Evolutionary conservation across 2,797 vertebrate species (phyloP).

Genomic region (Pseudocheirus occidentalis): DNA sequence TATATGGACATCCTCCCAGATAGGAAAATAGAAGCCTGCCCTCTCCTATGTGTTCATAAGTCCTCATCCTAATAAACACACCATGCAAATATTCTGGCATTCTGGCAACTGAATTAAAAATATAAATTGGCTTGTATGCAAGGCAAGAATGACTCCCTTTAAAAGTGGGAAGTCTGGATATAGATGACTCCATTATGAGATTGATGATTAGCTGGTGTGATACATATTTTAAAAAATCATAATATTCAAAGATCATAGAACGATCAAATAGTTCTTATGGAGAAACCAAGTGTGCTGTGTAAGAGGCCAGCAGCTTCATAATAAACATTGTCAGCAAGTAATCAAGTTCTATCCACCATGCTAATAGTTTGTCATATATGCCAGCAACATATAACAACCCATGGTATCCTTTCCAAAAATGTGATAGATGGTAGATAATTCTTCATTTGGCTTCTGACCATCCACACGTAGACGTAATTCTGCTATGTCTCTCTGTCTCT

Average conservation of each 20-base stretch:
- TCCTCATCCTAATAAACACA: not conserved
- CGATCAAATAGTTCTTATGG: not conserved
- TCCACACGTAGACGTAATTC: not conserved
- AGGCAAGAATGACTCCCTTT: not conserved
- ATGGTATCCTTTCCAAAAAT: not conserved
- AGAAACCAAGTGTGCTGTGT: not conserved
- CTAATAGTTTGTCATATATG: not conserved
- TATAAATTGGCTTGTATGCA: constrained; percentile 40
- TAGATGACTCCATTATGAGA: not conserved
- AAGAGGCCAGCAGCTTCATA: constrained; percentile 1
- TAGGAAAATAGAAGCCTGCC: constrained; percentile 7
- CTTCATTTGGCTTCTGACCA: not conserved
- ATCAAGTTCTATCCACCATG: not conserved
- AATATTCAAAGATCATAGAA: constrained; percentile 8
- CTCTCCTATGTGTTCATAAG: not conserved
- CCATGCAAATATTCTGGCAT: not conserved
- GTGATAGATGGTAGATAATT: not conserved
- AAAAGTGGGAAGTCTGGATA: not conserved
- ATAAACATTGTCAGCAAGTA: not conserved
- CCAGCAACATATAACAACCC: not conserved
- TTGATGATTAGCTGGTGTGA: constrained; percentile 11
- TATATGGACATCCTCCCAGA: constrained; percentile 14
- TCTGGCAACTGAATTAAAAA: constrained; percentile 42
- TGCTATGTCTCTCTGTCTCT: no score
- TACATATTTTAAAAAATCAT: not conserved